Conservation (phyloP, 2,797 vertebrate genomes). For the Notolabrus celidotus region DNA sequence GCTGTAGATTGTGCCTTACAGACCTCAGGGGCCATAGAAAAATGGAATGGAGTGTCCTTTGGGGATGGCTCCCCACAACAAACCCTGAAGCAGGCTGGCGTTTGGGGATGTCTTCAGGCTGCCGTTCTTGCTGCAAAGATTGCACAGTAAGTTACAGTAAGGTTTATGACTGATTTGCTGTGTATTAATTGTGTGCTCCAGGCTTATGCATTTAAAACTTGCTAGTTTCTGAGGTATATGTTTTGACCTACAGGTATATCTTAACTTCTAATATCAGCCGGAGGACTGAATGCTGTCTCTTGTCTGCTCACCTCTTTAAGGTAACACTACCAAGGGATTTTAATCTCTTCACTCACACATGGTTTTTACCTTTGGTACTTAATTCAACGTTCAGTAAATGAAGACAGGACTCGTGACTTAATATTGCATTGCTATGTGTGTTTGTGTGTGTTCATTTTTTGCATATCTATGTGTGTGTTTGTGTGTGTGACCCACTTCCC, state of each 20-base stretch:
- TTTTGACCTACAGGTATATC: conserved; percentile 84
- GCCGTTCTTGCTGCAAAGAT: conserved; percentile 93
- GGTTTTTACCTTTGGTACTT: conserved; percentile 7
- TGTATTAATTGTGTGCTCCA: conserved; percentile 3
- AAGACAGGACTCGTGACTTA: neutral
- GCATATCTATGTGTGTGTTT: neutral
- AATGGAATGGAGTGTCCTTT: conserved; percentile 87
- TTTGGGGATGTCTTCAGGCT: conserved; percentile 95
- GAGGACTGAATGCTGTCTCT: conserved; percentile 88
- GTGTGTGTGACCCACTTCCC: conserved; percentile 21
- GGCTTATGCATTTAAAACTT: neutral
- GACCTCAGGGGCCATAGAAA: conserved; percentile 83
- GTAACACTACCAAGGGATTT: conserved; percentile 74
- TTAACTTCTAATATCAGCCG: conserved; percentile 84
- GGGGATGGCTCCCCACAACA: conserved; percentile 82
- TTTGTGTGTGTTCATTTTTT: neutral
- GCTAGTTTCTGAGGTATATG: conserved; percentile 13
- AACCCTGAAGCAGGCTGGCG: conserved; percentile 87
- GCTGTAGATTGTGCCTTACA: conserved; percentile 91
- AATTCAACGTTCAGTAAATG: neutral
- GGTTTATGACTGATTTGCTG: neutral
- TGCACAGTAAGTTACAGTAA: conserved; percentile 89
- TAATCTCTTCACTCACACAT: conserved; percentile 4
- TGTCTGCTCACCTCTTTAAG: conserved; percentile 95
- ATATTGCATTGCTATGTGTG: too few species aligned